Conservation (phyloP, 2,797 vertebrate species). For the Chaetophractus vellerosus region DNA sequence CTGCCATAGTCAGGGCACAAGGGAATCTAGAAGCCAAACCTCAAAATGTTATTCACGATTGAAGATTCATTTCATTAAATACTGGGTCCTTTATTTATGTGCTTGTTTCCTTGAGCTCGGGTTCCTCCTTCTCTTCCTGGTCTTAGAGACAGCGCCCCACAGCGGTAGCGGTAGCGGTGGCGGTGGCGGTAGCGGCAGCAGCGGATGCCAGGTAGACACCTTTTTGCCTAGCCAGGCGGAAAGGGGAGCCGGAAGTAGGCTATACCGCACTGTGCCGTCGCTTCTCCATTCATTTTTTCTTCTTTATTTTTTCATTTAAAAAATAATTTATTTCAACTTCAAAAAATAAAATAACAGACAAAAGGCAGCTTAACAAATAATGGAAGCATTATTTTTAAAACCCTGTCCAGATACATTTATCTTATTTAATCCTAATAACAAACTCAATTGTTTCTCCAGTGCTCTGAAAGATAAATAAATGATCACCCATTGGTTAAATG, state of each 20-base stretch:
- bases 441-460: too few relatives aligned
- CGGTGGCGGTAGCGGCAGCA: not conserved
- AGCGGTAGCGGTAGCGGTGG: not conserved
- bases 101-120: constrained; percentile 28
- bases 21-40: constrained; percentile 91
- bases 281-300: not conserved
- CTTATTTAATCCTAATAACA: too few relatives aligned
- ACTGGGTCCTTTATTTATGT: constrained; percentile 26
- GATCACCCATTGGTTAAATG: too few relatives aligned
- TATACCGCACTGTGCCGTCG: rapidly evolving
- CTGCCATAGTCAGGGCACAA: constrained; percentile 94
- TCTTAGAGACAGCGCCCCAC: not conserved
- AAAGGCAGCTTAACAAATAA: too few relatives aligned
- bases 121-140: not conserved
- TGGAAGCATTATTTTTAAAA: too few relatives aligned
- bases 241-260: not conserved
- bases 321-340: too few relatives aligned
- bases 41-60: constrained; percentile 88
- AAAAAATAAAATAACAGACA: too few relatives aligned
- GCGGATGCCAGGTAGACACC: not conserved
- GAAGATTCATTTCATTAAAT: constrained; percentile 79
- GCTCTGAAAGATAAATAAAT: too few relatives aligned
- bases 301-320: too few relatives aligned
- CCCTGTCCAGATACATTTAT: too few relatives aligned
- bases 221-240: not conserved